Evolutionary conservation across 2,113 vertebrate genomes (phyloP).

Genomic region (Limanda limanda): DNA sequence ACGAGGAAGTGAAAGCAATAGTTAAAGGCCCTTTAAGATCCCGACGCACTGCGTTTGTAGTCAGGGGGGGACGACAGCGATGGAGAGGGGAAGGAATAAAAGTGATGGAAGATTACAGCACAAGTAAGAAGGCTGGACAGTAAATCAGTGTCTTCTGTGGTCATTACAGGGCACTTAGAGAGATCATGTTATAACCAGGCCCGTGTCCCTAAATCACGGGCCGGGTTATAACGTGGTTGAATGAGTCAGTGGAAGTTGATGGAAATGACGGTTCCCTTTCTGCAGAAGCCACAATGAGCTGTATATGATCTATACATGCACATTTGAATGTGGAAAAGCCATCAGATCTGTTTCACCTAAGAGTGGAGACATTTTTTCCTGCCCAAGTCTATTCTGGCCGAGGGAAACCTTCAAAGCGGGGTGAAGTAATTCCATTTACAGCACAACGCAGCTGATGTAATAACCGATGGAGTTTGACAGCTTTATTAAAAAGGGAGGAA

Average conservation of each 20-base stretch:
- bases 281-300: slow-evolving; percentile 43
- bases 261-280: slow-evolving; percentile 8
- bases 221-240: neutral
- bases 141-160: slow-evolving; percentile 7
- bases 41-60: neutral
- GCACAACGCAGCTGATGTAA: slow-evolving; percentile 49
- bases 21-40: slow-evolving; percentile 17
- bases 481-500: slow-evolving; percentile 43
- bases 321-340: slow-evolving; percentile 42
- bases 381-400: slow-evolving; percentile 21
- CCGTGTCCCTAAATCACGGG: neutral
- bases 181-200: slow-evolving; percentile 1
- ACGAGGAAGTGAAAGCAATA: neutral
- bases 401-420: slow-evolving; percentile 39
- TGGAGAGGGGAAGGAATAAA: neutral
- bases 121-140: neutral
- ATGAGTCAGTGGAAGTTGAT: slow-evolving; percentile 16
- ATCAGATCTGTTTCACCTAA: slow-evolving; percentile 47
- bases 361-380: slow-evolving; percentile 13
- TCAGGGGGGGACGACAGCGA: neutral
- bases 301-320: slow-evolving; percentile 28
- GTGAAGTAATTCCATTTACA: slow-evolving; percentile 47
- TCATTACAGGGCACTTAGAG: neutral
- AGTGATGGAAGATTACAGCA: neutral
- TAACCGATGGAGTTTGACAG: slow-evolving; percentile 40